A percentile compares a stretch with the other conserved stretches of the same genome.
phyloP scores from a whole-genome alignment of 1,140 invertebrate species.

The Notospermus geniculatus region DNA sequence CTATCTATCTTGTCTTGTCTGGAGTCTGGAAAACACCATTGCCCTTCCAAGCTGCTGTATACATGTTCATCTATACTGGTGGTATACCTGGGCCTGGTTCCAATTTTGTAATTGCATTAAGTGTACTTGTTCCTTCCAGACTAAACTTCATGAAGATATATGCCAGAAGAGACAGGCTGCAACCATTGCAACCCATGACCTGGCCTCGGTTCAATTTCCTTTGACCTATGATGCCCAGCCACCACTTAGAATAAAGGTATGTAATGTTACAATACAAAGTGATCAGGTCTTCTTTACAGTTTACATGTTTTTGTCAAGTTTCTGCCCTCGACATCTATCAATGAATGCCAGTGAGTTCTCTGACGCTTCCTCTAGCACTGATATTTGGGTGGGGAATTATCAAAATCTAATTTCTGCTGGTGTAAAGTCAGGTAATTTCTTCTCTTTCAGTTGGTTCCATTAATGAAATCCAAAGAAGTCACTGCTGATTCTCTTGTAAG shows the following conservation, averaged over 20 bases:
- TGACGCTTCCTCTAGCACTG: too few species aligned
- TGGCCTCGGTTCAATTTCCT: constrained; percentile 65
- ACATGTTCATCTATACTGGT: too few species aligned
- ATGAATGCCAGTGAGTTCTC: too few species aligned
- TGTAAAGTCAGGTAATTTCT: not conserved
- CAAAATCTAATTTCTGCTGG: not conserved
- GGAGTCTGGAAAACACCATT: too few species aligned
- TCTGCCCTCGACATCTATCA: too few species aligned
- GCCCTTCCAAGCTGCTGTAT: too few species aligned
- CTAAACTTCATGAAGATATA: constrained; percentile 73
- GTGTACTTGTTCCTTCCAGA: constrained; percentile 51
- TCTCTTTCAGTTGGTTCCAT: constrained; percentile 62
- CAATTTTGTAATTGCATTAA: not conserved
- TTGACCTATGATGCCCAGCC: constrained; percentile 66
- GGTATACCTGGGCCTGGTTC: too few species aligned
- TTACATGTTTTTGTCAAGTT: too few species aligned
- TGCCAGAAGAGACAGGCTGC: constrained; percentile 75
- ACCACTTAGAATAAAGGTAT: constrained; percentile 62
- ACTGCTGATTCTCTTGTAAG: constrained; percentile 67
- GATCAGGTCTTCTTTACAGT: not conserved
- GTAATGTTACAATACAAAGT: not conserved
- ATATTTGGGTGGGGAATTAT: too few species aligned
- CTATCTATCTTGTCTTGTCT: not conserved
- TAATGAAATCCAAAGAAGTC: constrained; percentile 63
- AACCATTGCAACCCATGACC: constrained; percentile 80